Evolutionary conservation across 2,888 invertebrate species (phyloP).

Genomic region (Aspidiotus rigidus): DNA sequence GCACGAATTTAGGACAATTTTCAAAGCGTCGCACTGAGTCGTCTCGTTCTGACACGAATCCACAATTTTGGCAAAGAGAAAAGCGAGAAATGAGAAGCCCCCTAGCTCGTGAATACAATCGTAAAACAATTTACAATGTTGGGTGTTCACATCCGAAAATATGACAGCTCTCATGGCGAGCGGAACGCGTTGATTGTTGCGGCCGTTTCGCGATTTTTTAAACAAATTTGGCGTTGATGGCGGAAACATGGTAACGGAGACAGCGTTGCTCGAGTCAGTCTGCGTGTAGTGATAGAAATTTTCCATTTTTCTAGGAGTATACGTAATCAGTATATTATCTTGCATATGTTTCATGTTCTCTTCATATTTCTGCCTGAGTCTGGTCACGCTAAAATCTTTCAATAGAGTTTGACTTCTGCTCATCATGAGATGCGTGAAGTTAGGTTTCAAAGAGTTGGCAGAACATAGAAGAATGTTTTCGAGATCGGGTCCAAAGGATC

Average conservation of each 20-base stretch:
- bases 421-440: conserved; percentile 42
- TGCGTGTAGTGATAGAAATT: conserved; percentile 47
- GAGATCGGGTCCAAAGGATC: conserved; percentile 49
- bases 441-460: conserved; percentile 47
- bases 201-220: conserved; percentile 31
- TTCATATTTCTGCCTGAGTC: conserved; percentile 14
- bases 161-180: conserved; percentile 29
- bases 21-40: conserved; percentile 32
- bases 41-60: conserved; percentile 14
- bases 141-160: conserved; percentile 19
- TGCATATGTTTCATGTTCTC: conserved; percentile 49
- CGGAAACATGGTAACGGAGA: conserved; percentile 42
- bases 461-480: conserved; percentile 46
- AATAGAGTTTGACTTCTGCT: conserved; percentile 44
- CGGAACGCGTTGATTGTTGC: conserved; percentile 29
- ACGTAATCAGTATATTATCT: conserved; percentile 53
- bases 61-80: conserved; percentile 25
- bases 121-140: conserved; percentile 21
- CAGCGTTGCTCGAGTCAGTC: conserved; percentile 44
- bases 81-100: conserved; percentile 24
- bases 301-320: conserved; percentile 55
- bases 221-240: conserved; percentile 34
- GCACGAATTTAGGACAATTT: conserved; percentile 33
- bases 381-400: conserved; percentile 12
- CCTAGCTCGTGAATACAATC: conserved; percentile 18